Percentiles rank a stretch among this genome's conserved stretches.
phyloP scores from a whole-genome alignment of 2,797 vertebrate genomes.

The Protosalanx chinensis region DNA sequence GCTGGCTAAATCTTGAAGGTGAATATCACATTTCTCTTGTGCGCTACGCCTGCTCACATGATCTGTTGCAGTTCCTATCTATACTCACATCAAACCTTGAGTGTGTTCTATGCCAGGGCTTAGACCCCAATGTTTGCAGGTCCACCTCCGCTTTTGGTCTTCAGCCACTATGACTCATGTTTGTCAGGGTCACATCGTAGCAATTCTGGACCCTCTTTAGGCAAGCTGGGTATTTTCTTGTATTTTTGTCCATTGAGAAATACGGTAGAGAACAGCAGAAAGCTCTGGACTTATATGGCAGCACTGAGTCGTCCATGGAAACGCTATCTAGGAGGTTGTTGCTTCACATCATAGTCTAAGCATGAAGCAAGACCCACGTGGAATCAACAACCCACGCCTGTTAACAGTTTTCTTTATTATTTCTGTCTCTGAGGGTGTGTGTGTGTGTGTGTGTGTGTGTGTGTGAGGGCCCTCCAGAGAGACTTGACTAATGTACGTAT shows the following conservation, averaged over 20 bases:
- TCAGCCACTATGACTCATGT: too few species aligned
- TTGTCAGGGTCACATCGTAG: too few species aligned
- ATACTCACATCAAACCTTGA: too few species aligned
- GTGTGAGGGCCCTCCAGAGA: slow-evolving; percentile 18
- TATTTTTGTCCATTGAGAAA: neutral
- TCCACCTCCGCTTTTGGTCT: too few species aligned
- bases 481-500: slow-evolving; percentile 45
- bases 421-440: slow-evolving; percentile 11
- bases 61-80: too few species aligned
- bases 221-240: neutral
- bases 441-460: neutral
- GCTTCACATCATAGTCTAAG: slow-evolving; percentile 36
- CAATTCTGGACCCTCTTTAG: too few species aligned
- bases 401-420: slow-evolving; percentile 6
- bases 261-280: neutral
- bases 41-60: too few species aligned
- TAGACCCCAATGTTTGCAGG: too few species aligned
- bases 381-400: neutral
- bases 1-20: too few species aligned
- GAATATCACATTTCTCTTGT: too few species aligned
- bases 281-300: slow-evolving; percentile 21
- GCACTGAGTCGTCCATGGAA: neutral
- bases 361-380: slow-evolving; percentile 10
- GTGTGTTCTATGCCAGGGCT: too few species aligned
- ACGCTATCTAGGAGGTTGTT: slow-evolving; percentile 35